Base-by-base conservation (phyloP, 2,113 vertebrate species). In the Paraplagusia blochii region DNA sequence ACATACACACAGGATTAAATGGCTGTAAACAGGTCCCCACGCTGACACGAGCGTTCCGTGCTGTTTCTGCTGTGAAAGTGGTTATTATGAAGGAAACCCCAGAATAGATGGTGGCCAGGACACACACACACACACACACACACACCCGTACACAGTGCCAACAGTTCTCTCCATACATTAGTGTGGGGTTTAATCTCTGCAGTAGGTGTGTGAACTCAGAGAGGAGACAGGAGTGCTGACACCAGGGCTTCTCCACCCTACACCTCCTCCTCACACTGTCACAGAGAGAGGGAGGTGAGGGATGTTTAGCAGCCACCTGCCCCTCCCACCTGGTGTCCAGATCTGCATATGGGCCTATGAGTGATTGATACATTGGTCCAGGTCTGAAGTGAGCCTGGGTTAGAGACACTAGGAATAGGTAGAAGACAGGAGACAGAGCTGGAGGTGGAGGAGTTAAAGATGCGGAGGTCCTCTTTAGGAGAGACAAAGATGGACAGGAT, bases 141-240 rank as follows among this genome's bases (percentile, higher is more conserved):
- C 42, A 60, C 66, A 44, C 38, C 38, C 40, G 43, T 43, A 50
- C 57, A 53, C n/a, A 18, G 48, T 47, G 72, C 80, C 74, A 83
- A 66, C 58, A 74, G 58, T 49, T 68, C 73, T 79, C 72, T 73
- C 54, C 80, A 69, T 83, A 82, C 83, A 81, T 87, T 80, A 80
- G 63, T 78, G 58, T n/a, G 49, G 53, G 38, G 66, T 88, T 82
- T 89, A 88, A 89, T 88, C 84, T 86, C 70, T 68, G 72, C 74
- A 58, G 88, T 69, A 61, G 76, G 57, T 62, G 50, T 69, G 76
- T 70, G 75, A 78, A 79, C 86, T 81, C 64, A 63, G 82, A 79
- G 79, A 72, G 77, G 80, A 81, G 86, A 89, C 83, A 84, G 82
- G 68, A 84, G 52, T 88, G 83, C 86, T 90, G 87, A 90, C 85